Percentiles rank a stretch among this genome's conserved stretches.
These are phyloP conservation scores for Ricordea florida DNA, from an alignment of 92 coral and sea anemone species.

Conservation along the genomic window DNA sequence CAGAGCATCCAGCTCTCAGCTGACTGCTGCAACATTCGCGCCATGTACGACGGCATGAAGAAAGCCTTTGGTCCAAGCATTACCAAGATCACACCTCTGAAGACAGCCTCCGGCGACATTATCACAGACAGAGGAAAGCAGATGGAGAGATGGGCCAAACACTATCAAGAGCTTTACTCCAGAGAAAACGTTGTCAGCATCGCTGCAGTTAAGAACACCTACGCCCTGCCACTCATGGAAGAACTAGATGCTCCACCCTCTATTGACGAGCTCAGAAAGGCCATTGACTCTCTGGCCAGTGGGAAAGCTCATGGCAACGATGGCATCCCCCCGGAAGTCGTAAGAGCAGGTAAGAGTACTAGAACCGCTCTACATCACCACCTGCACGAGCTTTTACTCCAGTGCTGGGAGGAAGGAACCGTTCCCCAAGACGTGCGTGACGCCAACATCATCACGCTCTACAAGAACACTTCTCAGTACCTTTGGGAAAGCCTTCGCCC, in stretches of 20 bases:
- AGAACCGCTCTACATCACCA: background rate
- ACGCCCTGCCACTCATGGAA: background rate
- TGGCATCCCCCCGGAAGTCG: background rate
- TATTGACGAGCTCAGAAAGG: background rate
- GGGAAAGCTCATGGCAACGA: background rate
- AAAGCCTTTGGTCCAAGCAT: background rate
- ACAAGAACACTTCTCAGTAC: no score
- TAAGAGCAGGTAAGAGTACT: background rate
- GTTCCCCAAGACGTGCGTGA: no score
- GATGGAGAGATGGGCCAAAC: constrained; percentile 18
- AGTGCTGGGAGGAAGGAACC: no score
- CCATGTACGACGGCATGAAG: constrained; percentile 21
- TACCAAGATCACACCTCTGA: constrained; percentile 8
- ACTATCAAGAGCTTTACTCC: constrained; percentile 8
- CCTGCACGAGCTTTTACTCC: no score
- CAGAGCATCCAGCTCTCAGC: constrained; percentile 15
- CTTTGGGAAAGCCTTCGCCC: no score
- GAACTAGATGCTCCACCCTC: constrained; percentile 9
- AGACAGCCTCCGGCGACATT: background rate
- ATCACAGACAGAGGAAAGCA: background rate
- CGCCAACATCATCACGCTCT: no score
- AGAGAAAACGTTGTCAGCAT: constrained; percentile 1
- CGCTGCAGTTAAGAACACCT: background rate
- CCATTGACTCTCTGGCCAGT: background rate
- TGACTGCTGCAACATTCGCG: constrained; percentile 20